These are phyloP conservation scores for Agonopterix alstromeriana DNA, from an alignment of 2,888 invertebrate species.

Conservation along the genomic window DNA sequence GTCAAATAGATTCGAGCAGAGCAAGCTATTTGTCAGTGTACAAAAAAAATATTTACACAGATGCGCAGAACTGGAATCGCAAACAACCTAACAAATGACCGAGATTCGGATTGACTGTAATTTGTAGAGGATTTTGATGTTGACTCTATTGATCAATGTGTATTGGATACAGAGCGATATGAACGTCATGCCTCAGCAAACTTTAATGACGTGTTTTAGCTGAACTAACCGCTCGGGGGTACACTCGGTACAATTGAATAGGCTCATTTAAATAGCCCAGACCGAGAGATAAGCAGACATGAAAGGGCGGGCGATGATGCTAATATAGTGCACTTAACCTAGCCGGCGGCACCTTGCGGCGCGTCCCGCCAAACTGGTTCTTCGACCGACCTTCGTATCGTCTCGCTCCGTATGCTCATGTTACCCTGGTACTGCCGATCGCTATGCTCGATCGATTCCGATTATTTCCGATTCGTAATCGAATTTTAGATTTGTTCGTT, in stretches of 20 bases:
- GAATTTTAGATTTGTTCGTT: background rate
- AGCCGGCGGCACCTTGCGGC: conserved; percentile 67
- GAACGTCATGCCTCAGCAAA: conserved; percentile 2
- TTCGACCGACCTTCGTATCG: conserved; percentile 58
- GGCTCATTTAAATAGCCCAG: conserved; percentile 61
- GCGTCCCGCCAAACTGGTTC: conserved; percentile 68
- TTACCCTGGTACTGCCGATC: conserved; percentile 56
- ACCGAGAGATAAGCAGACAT: conserved; percentile 64
- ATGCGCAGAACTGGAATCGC: too few species aligned
- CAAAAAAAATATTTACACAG: too few species aligned
- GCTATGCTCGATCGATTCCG: conserved; percentile 56
- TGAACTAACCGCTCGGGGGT: background rate
- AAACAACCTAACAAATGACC: too few species aligned
- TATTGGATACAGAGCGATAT: background rate
- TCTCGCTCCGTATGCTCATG: conserved; percentile 53
- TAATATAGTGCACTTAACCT: conserved; percentile 71
- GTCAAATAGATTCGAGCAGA: background rate
- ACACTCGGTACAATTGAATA: conserved; percentile 48
- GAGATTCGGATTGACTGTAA: too few species aligned
- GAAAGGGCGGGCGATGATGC: conserved; percentile 69
- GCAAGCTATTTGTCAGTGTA: background rate
- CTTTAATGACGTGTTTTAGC: conserved; percentile 1
- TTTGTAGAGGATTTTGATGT: too few species aligned
- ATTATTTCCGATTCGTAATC: conserved; percentile 25
- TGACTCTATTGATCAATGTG: too few species aligned